A percentile compares a stretch with the other conserved stretches of the same genome.
phyloP scores from a whole-genome alignment of 2,888 invertebrate species.

The Euproctis similis region DNA sequence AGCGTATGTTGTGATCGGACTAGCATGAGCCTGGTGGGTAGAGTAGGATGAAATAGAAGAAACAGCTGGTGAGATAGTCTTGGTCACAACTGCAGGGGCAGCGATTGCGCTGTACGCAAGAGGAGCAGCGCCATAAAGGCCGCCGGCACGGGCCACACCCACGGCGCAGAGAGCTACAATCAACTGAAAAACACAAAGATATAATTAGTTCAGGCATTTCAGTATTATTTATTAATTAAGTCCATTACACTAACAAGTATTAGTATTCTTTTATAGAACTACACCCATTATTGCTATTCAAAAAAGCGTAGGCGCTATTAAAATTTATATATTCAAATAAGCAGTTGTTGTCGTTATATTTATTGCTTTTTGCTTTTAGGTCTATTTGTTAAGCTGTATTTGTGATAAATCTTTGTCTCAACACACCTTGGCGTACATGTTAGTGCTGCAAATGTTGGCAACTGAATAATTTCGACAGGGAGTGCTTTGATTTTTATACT shows the following conservation, averaged over 20 bases:
- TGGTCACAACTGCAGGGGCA: slow-evolving; percentile 48
- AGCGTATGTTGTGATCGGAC: slow-evolving; percentile 34
- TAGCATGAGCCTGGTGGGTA: slow-evolving; percentile 32
- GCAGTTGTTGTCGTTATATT: no score
- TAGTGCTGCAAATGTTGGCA: slow-evolving; percentile 64
- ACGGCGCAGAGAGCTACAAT: slow-evolving; percentile 76
- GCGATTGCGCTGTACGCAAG: slow-evolving; percentile 59
- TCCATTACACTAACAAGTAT: slow-evolving; percentile 2
- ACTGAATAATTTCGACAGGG: slow-evolving; percentile 66
- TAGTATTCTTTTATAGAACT: no score
- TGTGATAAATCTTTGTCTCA: slow-evolving; percentile 13
- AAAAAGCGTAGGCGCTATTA: no score
- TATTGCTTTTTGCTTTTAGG: no score
- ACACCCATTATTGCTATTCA: no score
- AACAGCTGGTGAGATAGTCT: slow-evolving; percentile 51
- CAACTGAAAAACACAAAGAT: slow-evolving; percentile 64
- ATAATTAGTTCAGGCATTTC: no score
- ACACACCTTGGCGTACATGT: slow-evolving; percentile 74
- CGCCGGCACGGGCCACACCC: slow-evolving; percentile 76
- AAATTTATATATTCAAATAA: no score
- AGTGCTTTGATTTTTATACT: slow-evolving; percentile 69
- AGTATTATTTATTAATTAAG: background rate
- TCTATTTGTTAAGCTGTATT: background rate
- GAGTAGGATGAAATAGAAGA: slow-evolving; percentile 45
- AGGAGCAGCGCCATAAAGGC: slow-evolving; percentile 61